Percentiles rank a stretch among this genome's conserved stretches.
These are phyloP conservation scores for Oscheius sp. DNA, from an alignment of 2,888 invertebrate species.

Conservation along the genomic window DNA sequence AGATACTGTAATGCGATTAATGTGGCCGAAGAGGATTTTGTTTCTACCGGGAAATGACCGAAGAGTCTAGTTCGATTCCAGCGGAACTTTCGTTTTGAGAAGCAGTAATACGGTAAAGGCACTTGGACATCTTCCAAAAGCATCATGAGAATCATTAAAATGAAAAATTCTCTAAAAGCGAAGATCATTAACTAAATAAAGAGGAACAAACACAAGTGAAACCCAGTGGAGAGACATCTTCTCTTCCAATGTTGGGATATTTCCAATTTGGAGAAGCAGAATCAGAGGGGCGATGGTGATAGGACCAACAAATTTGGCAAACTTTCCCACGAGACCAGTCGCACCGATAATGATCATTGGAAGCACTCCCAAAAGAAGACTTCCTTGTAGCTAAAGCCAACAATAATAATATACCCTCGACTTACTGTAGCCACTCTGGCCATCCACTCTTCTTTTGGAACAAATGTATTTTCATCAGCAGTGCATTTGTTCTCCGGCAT, in stretches of 20 bases:
- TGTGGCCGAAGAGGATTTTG: neutral
- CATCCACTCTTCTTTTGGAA: slow-evolving; percentile 61
- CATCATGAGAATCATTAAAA: slow-evolving; percentile 57
- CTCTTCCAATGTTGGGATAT: slow-evolving; percentile 58
- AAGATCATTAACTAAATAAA: neutral
- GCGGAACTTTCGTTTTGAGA: slow-evolving; percentile 38
- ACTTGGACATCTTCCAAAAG: slow-evolving; percentile 58
- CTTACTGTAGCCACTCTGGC: slow-evolving; percentile 48
- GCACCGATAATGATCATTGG: slow-evolving; percentile 65
- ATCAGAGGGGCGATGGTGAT: slow-evolving; percentile 66
- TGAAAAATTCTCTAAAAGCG: slow-evolving; percentile 52
- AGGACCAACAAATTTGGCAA: slow-evolving; percentile 63
- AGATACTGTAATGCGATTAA: slow-evolving; percentile 54
- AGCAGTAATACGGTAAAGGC: slow-evolving; percentile 58
- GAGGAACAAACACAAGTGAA: slow-evolving; percentile 57
- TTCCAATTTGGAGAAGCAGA: slow-evolving; percentile 60
- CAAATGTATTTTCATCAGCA: slow-evolving; percentile 48
- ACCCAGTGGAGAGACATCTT: slow-evolving; percentile 68
- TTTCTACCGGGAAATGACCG: slow-evolving; percentile 65
- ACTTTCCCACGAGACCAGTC: slow-evolving; percentile 57
- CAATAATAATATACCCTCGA: too few relatives aligned
- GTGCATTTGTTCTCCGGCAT: slow-evolving; percentile 53
- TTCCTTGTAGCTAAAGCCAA: slow-evolving; percentile 61
- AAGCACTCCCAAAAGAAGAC: slow-evolving; percentile 61
- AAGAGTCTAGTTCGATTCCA: slow-evolving; percentile 50